phyloP scores from a whole-genome alignment of 2,113 vertebrate genomes.

The Gyps fulvus region DNA sequence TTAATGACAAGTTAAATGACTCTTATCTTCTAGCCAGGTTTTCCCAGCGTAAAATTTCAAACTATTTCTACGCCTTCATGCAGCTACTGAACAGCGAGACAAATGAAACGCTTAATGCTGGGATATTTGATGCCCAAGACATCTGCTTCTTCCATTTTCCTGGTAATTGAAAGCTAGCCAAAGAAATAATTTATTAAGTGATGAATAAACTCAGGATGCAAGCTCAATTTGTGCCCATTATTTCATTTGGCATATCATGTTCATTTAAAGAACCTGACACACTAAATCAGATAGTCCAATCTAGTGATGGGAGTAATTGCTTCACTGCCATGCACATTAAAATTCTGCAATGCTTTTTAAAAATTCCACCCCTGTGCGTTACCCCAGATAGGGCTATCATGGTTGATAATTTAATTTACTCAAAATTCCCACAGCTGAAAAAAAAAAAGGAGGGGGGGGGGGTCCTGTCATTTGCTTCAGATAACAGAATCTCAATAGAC shows the following conservation, averaged over 20 bases:
- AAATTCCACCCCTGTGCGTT: not conserved
- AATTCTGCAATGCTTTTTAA: not conserved
- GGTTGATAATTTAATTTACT: not conserved
- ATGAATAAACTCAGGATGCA: conserved; percentile 40
- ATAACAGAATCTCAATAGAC: not conserved
- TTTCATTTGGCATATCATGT: conserved; percentile 38
- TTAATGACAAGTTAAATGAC: conserved; percentile 43
- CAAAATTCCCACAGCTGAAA: not conserved
- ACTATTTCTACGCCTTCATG: not conserved
- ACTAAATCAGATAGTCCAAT: not conserved
- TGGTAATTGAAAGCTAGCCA: conserved; percentile 43
- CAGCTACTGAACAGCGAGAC: not conserved
- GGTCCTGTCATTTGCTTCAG: not conserved
- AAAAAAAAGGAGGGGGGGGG: not conserved
- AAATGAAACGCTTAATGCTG: not conserved
- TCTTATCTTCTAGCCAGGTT: not conserved
- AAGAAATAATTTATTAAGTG: conserved; percentile 43
- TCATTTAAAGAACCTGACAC: conserved; percentile 1
- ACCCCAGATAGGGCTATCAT: not conserved
- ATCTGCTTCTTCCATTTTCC: conserved; percentile 33
- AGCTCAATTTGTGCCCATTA: conserved; percentile 52
- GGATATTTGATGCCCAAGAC: not conserved
- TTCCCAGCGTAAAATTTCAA: not conserved
- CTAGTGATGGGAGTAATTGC: not conserved
- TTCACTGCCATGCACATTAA: not conserved